phyloP scores from a whole-genome alignment of 2,797 vertebrate genomes.

The Rhincodon typus region DNA sequence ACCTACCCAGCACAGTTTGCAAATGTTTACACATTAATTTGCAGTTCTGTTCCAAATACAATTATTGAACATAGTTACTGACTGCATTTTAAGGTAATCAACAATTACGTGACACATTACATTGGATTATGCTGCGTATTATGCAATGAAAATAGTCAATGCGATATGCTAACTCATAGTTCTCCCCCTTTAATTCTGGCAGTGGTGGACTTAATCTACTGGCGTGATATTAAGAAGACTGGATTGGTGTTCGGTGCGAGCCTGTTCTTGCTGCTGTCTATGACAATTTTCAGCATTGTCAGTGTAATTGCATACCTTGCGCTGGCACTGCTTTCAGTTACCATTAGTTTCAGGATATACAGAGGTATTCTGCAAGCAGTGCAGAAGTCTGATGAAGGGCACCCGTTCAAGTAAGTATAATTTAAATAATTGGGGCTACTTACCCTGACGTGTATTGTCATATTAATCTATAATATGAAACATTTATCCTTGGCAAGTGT shows the following conservation, averaged over 20 bases:
- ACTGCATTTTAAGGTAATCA: background rate
- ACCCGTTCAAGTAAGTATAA: slow-evolving; percentile 85
- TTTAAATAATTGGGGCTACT: background rate
- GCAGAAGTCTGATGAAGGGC: slow-evolving; percentile 93
- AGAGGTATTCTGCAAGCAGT: slow-evolving; percentile 92
- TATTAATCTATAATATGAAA: background rate
- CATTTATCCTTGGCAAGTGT: too few species aligned
- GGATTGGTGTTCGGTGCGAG: slow-evolving; percentile 84
- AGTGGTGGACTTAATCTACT: slow-evolving; percentile 96
- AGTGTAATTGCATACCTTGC: slow-evolving; percentile 85
- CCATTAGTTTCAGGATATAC: slow-evolving; percentile 94
- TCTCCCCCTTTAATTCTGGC: slow-evolving; percentile 40
- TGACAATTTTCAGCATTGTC: slow-evolving; percentile 91
- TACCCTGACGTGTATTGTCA: background rate
- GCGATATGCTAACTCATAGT: background rate
- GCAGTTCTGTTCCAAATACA: background rate
- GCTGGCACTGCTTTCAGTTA: slow-evolving; percentile 85
- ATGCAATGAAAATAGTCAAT: background rate
- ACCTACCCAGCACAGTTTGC: background rate
- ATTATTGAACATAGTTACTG: too few species aligned
- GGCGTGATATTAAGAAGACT: slow-evolving; percentile 89
- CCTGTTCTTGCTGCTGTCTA: slow-evolving; percentile 84
- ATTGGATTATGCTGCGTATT: background rate
- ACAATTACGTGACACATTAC: background rate
- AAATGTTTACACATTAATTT: background rate